A percentile compares a stretch with the other conserved stretches of the same genome.
These are phyloP conservation scores for Herpetotheres cachinnans DNA, from an alignment of 2,113 vertebrate species.

Conservation along the genomic window DNA sequence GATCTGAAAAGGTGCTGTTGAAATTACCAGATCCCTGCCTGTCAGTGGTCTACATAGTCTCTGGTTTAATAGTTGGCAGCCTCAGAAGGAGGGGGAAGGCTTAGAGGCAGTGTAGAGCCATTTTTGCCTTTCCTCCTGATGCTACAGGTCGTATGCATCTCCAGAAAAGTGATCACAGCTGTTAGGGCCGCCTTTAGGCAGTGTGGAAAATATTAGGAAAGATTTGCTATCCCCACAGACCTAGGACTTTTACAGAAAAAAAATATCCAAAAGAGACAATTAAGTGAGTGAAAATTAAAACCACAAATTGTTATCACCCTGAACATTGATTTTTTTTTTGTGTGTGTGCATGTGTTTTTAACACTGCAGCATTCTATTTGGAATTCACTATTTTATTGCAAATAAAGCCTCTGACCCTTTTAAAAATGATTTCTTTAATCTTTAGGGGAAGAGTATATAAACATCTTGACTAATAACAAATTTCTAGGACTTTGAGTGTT, in stretches of 20 bases:
- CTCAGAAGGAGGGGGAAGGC: neutral
- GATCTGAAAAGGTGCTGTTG: neutral
- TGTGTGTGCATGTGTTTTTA: neutral
- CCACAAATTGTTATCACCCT: neutral
- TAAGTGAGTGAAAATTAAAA: neutral
- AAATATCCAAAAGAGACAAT: neutral
- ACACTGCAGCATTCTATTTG: neutral
- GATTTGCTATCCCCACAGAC: neutral
- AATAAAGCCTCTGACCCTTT: neutral
- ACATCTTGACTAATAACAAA: slow-evolving; percentile 4
- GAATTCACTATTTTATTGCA: neutral
- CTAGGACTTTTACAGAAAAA: neutral
- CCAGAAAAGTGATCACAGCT: neutral
- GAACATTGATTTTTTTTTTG: neutral
- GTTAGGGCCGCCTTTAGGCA: neutral
- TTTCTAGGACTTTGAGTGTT: slow-evolving; percentile 7
- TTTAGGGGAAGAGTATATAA: neutral
- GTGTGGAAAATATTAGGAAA: neutral
- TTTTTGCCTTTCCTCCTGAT: neutral
- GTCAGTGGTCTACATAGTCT: neutral
- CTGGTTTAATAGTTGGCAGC: neutral
- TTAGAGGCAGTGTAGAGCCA: neutral
- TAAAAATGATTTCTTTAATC: slow-evolving; percentile 28
- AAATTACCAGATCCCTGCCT: neutral
- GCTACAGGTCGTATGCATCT: neutral